Base-by-base conservation (phyloP, 2,113 vertebrate genomes). In the Heterocephalus glaber region DNA sequence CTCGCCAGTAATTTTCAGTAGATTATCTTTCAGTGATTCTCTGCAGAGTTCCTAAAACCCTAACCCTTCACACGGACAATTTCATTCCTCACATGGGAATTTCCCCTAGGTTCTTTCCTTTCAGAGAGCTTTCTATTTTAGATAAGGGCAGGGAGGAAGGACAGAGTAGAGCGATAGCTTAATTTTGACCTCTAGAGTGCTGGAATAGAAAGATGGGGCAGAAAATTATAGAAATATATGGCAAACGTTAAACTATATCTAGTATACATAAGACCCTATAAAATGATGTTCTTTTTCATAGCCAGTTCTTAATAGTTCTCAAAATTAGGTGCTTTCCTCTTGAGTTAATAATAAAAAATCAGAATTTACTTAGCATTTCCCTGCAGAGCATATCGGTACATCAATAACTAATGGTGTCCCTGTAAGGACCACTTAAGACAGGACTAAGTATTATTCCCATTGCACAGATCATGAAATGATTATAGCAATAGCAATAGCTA, bases 91-190 rank as follows among this genome's bases (percentile, higher is more conserved):
- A 49, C 14, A 16, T 38, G 58, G 38, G 52, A 84, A 60, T 52
- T 88, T 93, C 41, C 26, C 90, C 38, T 52, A 26, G 9, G 35
- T 61, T 85, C 30, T 92, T 84, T 84, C 85, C 28, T 81, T 79
- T 96, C 63, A 68, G 38, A 47, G 72, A 19, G 16, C 10, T 95
- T 95, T 70, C 91, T 83, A 52, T 79, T 86, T 95, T 47, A 68
- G n/a, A 83, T 38, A 94, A 88, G n/a, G 9, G 22, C 76, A 52
- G 30, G 47, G 49, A 81, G 52, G 11, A 28, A 88, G 17, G 68
- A 16, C 4, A n/a, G 7, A 35, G 3, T 14, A 30, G 9, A 3
- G 13, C 61, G 10, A 38, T 20, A 84, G 49, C 61, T 95, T 65
- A 61, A 63, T n/a, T 96, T 89, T 89, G 77, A 86, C 13, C 68